Base-by-base conservation (phyloP, 2,113 vertebrate genomes). In the Paedocypris sp. region DNA sequence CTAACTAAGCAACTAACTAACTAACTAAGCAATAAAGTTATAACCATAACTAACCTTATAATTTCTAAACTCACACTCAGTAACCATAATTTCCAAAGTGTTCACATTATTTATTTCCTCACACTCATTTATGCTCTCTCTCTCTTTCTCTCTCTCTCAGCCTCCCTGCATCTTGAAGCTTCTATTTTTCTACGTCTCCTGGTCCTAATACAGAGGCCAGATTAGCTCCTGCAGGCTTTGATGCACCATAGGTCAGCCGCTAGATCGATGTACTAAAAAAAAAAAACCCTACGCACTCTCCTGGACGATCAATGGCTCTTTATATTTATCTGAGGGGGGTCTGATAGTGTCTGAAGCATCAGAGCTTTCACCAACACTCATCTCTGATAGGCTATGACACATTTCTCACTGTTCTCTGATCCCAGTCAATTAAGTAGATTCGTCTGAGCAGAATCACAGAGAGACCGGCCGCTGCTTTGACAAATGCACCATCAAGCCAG, bases 211-310 rank as follows among this genome's bases (percentile, higher is more conserved):
- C 86, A 75, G 84, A 87, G 90, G 90, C 90, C 89, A 91, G 87
- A 89, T 88, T 87, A 88, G 88, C 90, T 88, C 76, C 79, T 81
- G 78, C 86, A 88, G 87, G 86, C 88, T 92, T 91, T 92, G 90
- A 90, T 90, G 88, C 82, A 89, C 71, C 72, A 78, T 88, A 92
- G 90, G 90, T 94, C 91, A 93, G 85, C 73, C 60, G 58, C 75
- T 79, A 83, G 87, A 95, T 95, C 85, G 83, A 94, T 93, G 81
- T 76, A 33, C 80, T 80, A 83, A 58, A 35, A 36, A 22, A 35
- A 58, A 64, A 60, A 7, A 22, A 15, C 42, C 66, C 71, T 69
- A 72, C 81, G 41, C 82, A 87, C 82, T 89, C 87, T 86, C 83
- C 75, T 79, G 73, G 78, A 80, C 88, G 90, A 90, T 94, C 90